Conservation (phyloP, 2,797 vertebrate genomes). For the Tachyglossus aculeatus region DNA sequence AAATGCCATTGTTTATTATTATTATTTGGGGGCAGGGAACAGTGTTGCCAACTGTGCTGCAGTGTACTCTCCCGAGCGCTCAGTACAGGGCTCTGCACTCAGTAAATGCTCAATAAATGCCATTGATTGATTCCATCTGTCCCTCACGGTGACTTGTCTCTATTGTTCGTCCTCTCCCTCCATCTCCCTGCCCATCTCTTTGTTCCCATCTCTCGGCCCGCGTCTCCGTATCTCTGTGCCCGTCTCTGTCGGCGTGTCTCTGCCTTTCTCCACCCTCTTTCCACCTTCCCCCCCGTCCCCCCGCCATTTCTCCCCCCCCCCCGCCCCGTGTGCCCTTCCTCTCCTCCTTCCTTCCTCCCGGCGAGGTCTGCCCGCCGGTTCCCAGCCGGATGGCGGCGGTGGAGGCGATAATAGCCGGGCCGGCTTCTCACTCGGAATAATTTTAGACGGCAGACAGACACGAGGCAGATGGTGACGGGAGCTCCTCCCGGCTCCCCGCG, state of each 20-base stretch:
- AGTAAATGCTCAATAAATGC: too few species aligned
- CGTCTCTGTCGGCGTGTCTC: constrained; percentile 52
- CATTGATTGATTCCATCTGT: not conserved
- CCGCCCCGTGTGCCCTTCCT: constrained; percentile 36
- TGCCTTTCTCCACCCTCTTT: constrained; percentile 39
- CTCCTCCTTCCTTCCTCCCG: not conserved
- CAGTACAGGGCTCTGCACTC: too few species aligned
- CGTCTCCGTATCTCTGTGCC: constrained; percentile 38
- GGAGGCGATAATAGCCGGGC: constrained; percentile 62
- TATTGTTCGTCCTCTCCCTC: not conserved
- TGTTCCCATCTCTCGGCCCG: too few species aligned
- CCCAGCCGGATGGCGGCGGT: not conserved
- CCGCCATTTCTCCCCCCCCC: constrained; percentile 65
- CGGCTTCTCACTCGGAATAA: constrained; percentile 69
- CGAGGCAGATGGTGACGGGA: constrained; percentile 77
- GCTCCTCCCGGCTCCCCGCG: constrained; percentile 67
- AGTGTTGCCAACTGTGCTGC: too few species aligned
- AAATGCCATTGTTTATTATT: too few species aligned
- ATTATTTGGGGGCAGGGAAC: too few species aligned
- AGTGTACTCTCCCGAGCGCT: too few species aligned
- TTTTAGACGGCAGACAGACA: constrained; percentile 72
- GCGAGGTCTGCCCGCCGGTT: not conserved
- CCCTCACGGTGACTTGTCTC: not conserved
- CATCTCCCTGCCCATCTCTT: constrained; percentile 47
- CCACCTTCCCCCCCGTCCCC: constrained; percentile 61